Conservation (phyloP, 2,797 vertebrate genomes). For the Acanthurus lineatus region DNA sequence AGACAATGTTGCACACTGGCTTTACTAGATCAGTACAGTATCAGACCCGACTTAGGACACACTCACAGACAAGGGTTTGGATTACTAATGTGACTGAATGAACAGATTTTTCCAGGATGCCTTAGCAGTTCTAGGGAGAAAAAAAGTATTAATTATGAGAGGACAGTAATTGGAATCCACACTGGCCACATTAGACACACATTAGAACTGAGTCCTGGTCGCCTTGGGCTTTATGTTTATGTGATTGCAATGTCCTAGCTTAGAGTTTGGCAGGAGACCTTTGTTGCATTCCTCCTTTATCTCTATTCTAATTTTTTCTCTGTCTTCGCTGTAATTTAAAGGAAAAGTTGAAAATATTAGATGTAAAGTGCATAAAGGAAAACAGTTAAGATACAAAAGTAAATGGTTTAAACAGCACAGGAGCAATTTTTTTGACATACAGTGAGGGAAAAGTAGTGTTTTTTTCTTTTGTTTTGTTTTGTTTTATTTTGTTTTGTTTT, state of each 20-base stretch:
- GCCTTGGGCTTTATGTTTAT: not conserved
- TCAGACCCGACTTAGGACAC: slow-evolving; percentile 23
- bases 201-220: not conserved
- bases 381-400: not conserved
- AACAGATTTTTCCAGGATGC: not conserved
- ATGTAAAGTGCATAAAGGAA: not conserved
- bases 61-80: slow-evolving; percentile 1
- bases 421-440: not conserved
- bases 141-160: not conserved
- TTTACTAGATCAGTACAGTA: slow-evolving; percentile 56
- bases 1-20: slow-evolving; percentile 58
- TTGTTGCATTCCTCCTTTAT: not conserved
- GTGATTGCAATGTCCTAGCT: not conserved
- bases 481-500: too few species aligned
- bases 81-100: slow-evolving; percentile 19
- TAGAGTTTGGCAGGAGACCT: not conserved
- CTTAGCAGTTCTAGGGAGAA: not conserved
- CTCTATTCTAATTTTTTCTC: not conserved
- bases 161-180: not conserved
- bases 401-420: not conserved
- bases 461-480: too few species aligned
- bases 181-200: not conserved
- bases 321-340: not conserved
- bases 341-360: not conserved
- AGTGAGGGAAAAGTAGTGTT: not conserved